phyloP scores from a whole-genome alignment of 1,140 invertebrate species.

The Tachypleus tridentatus region DNA sequence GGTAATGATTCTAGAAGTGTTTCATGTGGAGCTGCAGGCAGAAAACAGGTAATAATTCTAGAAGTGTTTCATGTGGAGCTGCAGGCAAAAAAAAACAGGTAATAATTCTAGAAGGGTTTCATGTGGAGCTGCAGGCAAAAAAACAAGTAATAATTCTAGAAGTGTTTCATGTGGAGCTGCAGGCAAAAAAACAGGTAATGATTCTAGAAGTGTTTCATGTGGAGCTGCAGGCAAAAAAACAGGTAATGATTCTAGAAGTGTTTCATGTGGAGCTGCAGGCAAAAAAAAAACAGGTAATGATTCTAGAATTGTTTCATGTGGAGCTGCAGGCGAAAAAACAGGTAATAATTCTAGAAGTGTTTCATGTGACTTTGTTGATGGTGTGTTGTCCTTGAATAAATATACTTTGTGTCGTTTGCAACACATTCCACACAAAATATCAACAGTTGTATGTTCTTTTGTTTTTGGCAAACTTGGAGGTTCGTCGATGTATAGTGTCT shows the following conservation, averaged over 20 bases:
- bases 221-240: conserved; percentile 32
- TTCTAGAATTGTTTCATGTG: conserved; percentile 18
- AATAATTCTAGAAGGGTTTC: neutral
- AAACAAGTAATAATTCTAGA: conserved; percentile 27
- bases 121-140: conserved; percentile 33
- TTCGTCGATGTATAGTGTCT: too few species aligned
- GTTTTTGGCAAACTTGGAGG: too few species aligned
- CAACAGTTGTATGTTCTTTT: too few species aligned
- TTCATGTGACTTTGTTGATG: too few species aligned
- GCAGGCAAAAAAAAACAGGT: conserved; percentile 33
- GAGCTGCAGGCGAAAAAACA: conserved; percentile 33
- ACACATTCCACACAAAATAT: too few species aligned
- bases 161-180: conserved; percentile 29
- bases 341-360: conserved; percentile 21
- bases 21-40: conserved; percentile 32
- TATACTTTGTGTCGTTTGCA: too few species aligned
- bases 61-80: conserved; percentile 28
- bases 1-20: conserved; percentile 22
- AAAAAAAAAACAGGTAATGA: conserved; percentile 30
- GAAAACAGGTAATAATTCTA: conserved; percentile 28
- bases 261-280: conserved; percentile 32
- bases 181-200: conserved; percentile 32
- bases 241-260: conserved; percentile 24
- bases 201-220: conserved; percentile 18
- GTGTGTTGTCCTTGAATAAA: too few species aligned